Evolutionary conservation across 2,797 vertebrate species (phyloP).

Genomic region (Ammospiza maritima): DNA sequence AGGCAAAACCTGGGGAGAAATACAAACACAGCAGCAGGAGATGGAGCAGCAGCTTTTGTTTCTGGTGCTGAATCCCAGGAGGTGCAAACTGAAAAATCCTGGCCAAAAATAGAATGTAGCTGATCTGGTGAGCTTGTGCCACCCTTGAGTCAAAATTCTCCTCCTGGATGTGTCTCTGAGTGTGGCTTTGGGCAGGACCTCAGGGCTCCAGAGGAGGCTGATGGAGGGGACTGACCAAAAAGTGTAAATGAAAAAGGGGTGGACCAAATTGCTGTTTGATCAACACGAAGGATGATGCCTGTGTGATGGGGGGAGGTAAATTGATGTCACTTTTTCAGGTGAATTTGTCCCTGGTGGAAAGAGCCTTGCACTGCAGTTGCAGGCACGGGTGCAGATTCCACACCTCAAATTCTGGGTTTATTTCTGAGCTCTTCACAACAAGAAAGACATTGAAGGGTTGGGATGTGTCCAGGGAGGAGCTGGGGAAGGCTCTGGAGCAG

Average conservation of each 20-base stretch:
- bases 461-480: accelerated
- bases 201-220: background rate
- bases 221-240: background rate
- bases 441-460: background rate
- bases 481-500: accelerated
- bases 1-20: background rate
- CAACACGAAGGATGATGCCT: accelerated
- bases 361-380: background rate
- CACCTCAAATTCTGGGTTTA: background rate
- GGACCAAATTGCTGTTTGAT: background rate
- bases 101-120: background rate
- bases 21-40: background rate
- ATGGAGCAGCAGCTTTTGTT: background rate
- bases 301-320: accelerated
- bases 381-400: background rate
- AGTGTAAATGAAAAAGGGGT: background rate
- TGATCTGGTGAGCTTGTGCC: background rate
- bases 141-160: background rate
- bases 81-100: background rate
- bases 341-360: background rate
- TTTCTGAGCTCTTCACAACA: background rate
- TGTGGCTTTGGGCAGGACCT: background rate
- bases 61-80: background rate
- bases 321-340: background rate
- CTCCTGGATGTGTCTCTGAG: background rate